Evolutionary conservation across 2,113 vertebrate genomes (phyloP), one percentile per base, ranked within the genome.

Genomic region (Merops nubicus): DNA sequence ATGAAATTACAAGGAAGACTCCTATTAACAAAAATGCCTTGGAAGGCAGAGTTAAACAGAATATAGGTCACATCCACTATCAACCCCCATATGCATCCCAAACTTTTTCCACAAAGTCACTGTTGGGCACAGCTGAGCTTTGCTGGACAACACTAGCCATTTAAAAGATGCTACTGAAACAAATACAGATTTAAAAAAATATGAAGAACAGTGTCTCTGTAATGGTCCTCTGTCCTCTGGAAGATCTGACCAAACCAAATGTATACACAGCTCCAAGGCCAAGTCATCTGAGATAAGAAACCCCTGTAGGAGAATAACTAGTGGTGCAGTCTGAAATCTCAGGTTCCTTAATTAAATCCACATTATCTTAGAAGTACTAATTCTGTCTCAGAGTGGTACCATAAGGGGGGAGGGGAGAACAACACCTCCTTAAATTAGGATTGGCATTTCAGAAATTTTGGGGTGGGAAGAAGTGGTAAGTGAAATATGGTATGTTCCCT

Each of bases 171-270:
- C 57, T 40, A 42, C 38, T 22, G 20, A 43, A 80, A 56, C 47
- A 56, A 50, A n/a, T n/a, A n/a, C 6, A 38, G 25, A 3, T 47
- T 91, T 70, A 22, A 15, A 78, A 48, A 74, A 57, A 12, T 8
- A 45, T 4, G 43, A 88, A 54, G 10, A 77, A 56, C 3, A 20
- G 2, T 6, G 7, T 26, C 29, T 60, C 75, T 16, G 16, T 22
- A 56, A 6, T 42, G 20, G 40, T 69, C 29, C 0, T 60, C 12
- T 38, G n/a, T 45, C n/a, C 64, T 59, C 3, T 3, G 47, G 23
- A 59, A 75, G 47, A 63, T 14, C 4, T 43, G 51, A 34, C 17
- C 57, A 72, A 75, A 47, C 7, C 38, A 54, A 42, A 83, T 0
- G 4, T 1, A 50, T 1, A 11, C 19, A 65, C 25, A 77, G 21